Conservation (phyloP, 1,140 invertebrate species). For the Halictus rubicundus region DNA sequence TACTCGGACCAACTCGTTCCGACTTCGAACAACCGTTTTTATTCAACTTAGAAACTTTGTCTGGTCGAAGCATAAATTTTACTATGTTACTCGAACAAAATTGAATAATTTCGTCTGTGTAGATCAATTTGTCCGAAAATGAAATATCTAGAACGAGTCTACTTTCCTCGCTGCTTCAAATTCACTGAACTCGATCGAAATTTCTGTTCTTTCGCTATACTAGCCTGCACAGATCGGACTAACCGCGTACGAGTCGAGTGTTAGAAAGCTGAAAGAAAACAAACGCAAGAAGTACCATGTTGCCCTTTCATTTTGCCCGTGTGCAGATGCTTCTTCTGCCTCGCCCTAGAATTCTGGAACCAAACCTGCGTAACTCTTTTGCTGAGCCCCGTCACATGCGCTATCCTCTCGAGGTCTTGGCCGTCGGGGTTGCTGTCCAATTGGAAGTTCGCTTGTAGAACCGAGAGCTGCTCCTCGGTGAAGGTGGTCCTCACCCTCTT, state of each 20-base stretch:
- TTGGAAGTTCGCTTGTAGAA: conserved; percentile 98
- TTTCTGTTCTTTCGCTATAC: neutral
- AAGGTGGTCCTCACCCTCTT: conserved; percentile 98
- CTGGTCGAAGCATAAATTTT: too few species aligned
- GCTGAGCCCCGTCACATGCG: conserved; percentile 96
- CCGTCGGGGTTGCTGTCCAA: conserved; percentile 99
- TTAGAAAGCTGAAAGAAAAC: conserved; percentile 20
- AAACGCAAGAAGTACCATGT: conserved; percentile 61
- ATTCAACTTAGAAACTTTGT: neutral
- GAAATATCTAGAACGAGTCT: too few species aligned
- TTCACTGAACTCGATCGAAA: too few species aligned
- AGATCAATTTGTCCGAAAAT: too few species aligned
- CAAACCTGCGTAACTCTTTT: conserved; percentile 99
- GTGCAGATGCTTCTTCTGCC: conserved; percentile 99
- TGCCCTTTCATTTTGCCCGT: conserved; percentile 87
- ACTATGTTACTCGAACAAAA: too few species aligned
- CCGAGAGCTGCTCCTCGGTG: conserved; percentile 98
- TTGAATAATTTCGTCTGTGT: too few species aligned
- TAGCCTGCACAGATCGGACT: neutral
- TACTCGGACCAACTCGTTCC: neutral
- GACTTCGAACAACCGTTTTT: neutral
- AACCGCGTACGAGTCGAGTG: neutral
- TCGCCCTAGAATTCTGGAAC: conserved; percentile 98
- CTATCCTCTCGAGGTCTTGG: conserved; percentile 98
- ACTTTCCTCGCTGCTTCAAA: too few species aligned